phyloP scores from a whole-genome alignment of 2,797 vertebrate species.

The Pangasius macronema region DNA sequence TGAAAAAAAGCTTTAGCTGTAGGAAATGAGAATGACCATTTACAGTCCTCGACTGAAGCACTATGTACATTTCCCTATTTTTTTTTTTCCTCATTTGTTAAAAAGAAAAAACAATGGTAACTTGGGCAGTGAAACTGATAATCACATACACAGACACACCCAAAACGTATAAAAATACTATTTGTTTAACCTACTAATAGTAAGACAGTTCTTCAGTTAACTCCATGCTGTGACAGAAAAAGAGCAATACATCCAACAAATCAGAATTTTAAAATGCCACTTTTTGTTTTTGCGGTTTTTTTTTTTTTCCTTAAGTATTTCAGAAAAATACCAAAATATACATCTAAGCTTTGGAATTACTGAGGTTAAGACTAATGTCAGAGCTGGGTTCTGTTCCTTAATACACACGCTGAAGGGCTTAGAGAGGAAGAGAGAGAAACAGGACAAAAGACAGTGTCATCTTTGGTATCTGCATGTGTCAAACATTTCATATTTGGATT shows the following conservation, averaged over 20 bases:
- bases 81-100: conserved; percentile 59
- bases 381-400: conserved; percentile 98
- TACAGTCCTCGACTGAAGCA: conserved; percentile 80
- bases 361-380: conserved; percentile 99
- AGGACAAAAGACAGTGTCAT: conserved; percentile 82
- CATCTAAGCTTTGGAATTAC: conserved; percentile 99
- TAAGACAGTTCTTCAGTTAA: conserved; percentile 96
- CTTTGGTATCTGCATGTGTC: conserved; percentile 99
- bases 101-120: conserved; percentile 83
- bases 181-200: conserved; percentile 98
- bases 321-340: conserved; percentile 99
- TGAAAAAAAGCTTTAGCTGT: conserved; percentile 71
- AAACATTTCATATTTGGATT: conserved; percentile 99
- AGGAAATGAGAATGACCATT: conserved; percentile 74
- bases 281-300: conserved; percentile 63
- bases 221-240: conserved; percentile 99
- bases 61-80: conserved; percentile 83
- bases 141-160: conserved; percentile 93
- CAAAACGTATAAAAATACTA: conserved; percentile 99
- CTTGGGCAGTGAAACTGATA: conserved; percentile 94
- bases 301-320: conserved; percentile 77
- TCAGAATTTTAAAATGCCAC: conserved; percentile 85
- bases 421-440: conserved; percentile 66
- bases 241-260: conserved; percentile 95
- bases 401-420: conserved; percentile 97